Percentiles rank a stretch among this genome's conserved stretches.
phyloP scores from a whole-genome alignment of 2,888 invertebrate genomes.

The Pecten maximus region DNA sequence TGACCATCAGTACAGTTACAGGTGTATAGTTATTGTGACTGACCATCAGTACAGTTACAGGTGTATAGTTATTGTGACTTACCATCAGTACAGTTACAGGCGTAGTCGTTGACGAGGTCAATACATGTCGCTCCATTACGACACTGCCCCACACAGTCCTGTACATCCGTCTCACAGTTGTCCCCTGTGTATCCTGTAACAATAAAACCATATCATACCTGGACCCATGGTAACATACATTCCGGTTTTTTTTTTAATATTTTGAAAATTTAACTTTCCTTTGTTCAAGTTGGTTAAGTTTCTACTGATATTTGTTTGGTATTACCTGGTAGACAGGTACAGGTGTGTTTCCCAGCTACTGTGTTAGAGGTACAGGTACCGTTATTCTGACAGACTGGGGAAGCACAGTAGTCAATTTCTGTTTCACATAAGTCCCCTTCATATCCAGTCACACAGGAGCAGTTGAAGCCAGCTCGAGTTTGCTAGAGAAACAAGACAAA shows the following conservation, averaged over 20 bases:
- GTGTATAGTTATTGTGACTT: not conserved
- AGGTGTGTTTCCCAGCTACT: constrained; percentile 56
- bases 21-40: too few species aligned
- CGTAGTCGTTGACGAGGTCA: constrained; percentile 56
- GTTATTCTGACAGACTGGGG: constrained; percentile 68
- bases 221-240: too few species aligned
- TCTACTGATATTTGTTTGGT: not conserved
- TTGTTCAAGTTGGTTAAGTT: too few species aligned
- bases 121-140: constrained; percentile 59
- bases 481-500: constrained; percentile 54
- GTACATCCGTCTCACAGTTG: constrained; percentile 65
- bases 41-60: too few species aligned
- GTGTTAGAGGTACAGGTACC: constrained; percentile 66
- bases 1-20: too few species aligned
- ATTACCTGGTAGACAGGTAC: constrained; percentile 69
- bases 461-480: constrained; percentile 81
- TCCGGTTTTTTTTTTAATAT: too few species aligned
- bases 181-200: constrained; percentile 68
- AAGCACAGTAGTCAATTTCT: constrained; percentile 71
- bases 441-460: constrained; percentile 86
- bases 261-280: too few species aligned
- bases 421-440: constrained; percentile 73
- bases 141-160: constrained; percentile 68
- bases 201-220: not conserved
- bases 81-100: constrained; percentile 61